These are phyloP conservation scores for Tachina lurida DNA, from an alignment of 2,888 invertebrate genomes.

Conservation along the genomic window DNA sequence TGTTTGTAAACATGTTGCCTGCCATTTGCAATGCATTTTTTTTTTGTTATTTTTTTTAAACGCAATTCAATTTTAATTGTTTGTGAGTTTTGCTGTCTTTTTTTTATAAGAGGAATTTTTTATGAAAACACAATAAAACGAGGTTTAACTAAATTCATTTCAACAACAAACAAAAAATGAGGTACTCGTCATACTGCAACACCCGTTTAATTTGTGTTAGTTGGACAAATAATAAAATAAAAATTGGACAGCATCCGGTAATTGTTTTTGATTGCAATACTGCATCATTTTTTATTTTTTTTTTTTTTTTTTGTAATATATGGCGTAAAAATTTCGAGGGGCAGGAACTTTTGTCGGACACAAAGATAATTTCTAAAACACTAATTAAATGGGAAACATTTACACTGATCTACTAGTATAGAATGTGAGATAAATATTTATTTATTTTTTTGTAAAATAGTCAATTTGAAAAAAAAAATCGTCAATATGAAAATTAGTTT, in stretches of 20 bases:
- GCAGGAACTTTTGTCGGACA: neutral
- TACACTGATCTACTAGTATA: too few relatives aligned
- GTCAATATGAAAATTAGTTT: too few relatives aligned
- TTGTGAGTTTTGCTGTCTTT: neutral
- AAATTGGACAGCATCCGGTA: conserved; percentile 66
- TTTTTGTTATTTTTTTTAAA: neutral
- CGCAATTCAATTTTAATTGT: conserved; percentile 5
- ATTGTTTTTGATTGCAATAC: conserved; percentile 40
- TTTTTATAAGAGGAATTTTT: conserved; percentile 24
- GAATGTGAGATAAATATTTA: too few relatives aligned
- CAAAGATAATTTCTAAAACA: too few relatives aligned
- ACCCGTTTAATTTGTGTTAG: conserved; percentile 36
- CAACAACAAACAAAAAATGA: conserved; percentile 47
- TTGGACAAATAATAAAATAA: conserved; percentile 36
- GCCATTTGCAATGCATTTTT: conserved; percentile 27
- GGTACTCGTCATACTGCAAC: conserved; percentile 30
- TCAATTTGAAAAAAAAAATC: too few relatives aligned
- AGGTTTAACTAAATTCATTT: conserved; percentile 9
- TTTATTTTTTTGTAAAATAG: too few relatives aligned
- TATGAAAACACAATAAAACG: conserved; percentile 14
- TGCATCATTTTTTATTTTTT: neutral
- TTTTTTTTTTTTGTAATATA: neutral
- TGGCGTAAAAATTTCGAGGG: conserved; percentile 25
- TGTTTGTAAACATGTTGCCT: conserved; percentile 51
- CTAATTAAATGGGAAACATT: too few relatives aligned